Percentiles rank a stretch among this genome's conserved stretches.
Evolutionary conservation across 2,888 invertebrate genomes (phyloP).

Genomic region (Hymenopus coronatus): DNA sequence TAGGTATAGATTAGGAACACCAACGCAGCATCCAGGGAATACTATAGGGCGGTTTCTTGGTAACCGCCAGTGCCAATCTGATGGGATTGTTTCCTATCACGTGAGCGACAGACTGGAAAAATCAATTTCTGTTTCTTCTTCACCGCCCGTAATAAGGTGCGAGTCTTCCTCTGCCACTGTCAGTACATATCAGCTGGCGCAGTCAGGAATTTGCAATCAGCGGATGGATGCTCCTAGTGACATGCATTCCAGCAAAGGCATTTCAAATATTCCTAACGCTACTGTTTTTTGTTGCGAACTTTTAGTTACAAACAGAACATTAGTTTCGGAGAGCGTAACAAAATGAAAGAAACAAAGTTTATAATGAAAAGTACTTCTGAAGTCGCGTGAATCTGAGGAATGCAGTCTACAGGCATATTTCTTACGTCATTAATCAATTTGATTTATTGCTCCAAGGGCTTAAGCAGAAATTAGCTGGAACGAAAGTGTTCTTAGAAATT

Average conservation of each 20-base stretch:
- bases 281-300: too few relatives aligned
- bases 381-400: too few relatives aligned
- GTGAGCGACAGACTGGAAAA: constrained; percentile 3
- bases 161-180: background rate
- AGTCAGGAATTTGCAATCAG: background rate
- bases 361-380: too few relatives aligned
- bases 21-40: background rate
- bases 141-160: background rate
- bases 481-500: too few relatives aligned
- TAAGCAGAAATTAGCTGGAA: too few relatives aligned
- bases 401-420: too few relatives aligned
- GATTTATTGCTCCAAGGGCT: too few relatives aligned
- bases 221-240: background rate
- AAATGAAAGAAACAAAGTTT: too few relatives aligned
- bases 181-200: background rate
- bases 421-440: too few relatives aligned
- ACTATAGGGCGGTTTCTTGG: background rate
- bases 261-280: background rate
- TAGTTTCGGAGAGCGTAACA: too few relatives aligned
- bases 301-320: too few relatives aligned
- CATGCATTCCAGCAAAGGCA: background rate
- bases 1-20: too few relatives aligned
- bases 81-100: constrained; percentile 13
- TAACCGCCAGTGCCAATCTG: background rate
- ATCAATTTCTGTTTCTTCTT: constrained; percentile 5